phyloP scores from a whole-genome alignment of 2,888 invertebrate genomes.

The Nycteola revayana region DNA sequence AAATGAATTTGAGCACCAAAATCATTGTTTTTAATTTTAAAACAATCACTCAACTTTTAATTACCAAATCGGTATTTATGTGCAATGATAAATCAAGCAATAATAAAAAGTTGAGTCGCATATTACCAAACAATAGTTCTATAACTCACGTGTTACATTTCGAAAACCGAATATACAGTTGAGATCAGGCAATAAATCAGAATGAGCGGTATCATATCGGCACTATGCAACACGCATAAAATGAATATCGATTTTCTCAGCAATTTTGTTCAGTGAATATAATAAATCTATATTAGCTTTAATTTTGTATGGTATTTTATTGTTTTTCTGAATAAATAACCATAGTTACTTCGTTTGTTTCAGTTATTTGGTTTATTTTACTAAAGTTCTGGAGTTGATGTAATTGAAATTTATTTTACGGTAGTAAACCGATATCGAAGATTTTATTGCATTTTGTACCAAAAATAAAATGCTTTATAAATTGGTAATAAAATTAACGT shows the following conservation, averaged over 20 bases:
- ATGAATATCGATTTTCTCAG: conserved; percentile 67
- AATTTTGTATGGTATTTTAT: neutral
- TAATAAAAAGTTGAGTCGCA: conserved; percentile 11
- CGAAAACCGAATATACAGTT: conserved; percentile 34
- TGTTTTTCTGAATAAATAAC: too few species aligned
- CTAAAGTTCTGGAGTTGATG: too few species aligned
- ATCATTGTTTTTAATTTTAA: too few species aligned
- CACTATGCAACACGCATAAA: conserved; percentile 51
- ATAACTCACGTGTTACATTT: conserved; percentile 27
- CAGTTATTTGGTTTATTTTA: too few species aligned
- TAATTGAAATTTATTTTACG: too few species aligned
- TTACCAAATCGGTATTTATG: conserved; percentile 5
- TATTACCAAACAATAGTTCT: conserved; percentile 29
- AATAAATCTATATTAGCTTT: conserved; percentile 45
- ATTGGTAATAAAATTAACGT: too few species aligned
- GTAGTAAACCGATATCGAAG: too few species aligned
- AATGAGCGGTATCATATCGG: conserved; percentile 55
- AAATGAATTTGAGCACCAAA: too few species aligned
- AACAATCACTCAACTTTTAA: conserved; percentile 6
- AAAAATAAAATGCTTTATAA: too few species aligned
- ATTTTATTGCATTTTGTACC: too few species aligned
- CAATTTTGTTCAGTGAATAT: conserved; percentile 49
- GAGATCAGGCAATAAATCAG: conserved; percentile 60
- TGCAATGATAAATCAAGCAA: neutral
- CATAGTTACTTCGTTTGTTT: too few species aligned